Conservation (phyloP, 2,797 vertebrate genomes). For the Adrianichthys oophorus region DNA sequence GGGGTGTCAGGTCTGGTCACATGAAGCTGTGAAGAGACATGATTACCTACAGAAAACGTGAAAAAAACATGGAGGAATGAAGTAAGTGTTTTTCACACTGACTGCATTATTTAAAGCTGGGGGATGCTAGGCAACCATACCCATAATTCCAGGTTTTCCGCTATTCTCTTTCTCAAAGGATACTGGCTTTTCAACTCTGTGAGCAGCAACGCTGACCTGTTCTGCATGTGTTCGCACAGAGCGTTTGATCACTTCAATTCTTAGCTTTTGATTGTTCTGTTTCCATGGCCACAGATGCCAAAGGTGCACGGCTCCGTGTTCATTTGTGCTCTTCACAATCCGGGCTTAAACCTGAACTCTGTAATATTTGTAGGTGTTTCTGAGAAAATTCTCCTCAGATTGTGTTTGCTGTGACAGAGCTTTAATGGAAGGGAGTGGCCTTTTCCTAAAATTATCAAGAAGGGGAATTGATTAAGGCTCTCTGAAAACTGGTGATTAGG, state of each 20-base stretch:
- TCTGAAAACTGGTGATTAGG: slow-evolving; percentile 49
- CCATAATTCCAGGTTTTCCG: slow-evolving; percentile 42
- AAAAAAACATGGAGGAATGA: slow-evolving; percentile 43
- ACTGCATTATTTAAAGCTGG: slow-evolving; percentile 73
- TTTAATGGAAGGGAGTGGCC: slow-evolving; percentile 49
- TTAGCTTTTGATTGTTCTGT: slow-evolving; percentile 69
- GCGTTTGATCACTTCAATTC: slow-evolving; percentile 55
- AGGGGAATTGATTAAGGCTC: slow-evolving; percentile 38
- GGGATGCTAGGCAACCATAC: slow-evolving; percentile 40
- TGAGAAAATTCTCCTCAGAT: slow-evolving; percentile 2
- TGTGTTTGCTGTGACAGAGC: slow-evolving; percentile 23
- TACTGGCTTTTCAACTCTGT: slow-evolving; percentile 24
- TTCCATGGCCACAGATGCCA: slow-evolving; percentile 76
- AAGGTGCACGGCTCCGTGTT: slow-evolving; percentile 67
- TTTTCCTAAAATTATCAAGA: slow-evolving; percentile 41
- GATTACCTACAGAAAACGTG: slow-evolving; percentile 36
- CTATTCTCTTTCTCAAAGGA: slow-evolving; percentile 25
- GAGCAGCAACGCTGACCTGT: slow-evolving; percentile 17
- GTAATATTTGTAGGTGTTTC: slow-evolving; percentile 16
- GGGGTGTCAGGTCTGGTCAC: slow-evolving; percentile 5
- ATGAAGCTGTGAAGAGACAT: slow-evolving; percentile 20
- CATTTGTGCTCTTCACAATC: slow-evolving; percentile 44
- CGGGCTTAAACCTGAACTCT: slow-evolving; percentile 15
- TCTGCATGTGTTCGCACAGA: slow-evolving; percentile 34
- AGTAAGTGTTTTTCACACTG: slow-evolving; percentile 55